phyloP scores from a whole-genome alignment of 1,140 invertebrate species.

The Oedothorax gibbosus region DNA sequence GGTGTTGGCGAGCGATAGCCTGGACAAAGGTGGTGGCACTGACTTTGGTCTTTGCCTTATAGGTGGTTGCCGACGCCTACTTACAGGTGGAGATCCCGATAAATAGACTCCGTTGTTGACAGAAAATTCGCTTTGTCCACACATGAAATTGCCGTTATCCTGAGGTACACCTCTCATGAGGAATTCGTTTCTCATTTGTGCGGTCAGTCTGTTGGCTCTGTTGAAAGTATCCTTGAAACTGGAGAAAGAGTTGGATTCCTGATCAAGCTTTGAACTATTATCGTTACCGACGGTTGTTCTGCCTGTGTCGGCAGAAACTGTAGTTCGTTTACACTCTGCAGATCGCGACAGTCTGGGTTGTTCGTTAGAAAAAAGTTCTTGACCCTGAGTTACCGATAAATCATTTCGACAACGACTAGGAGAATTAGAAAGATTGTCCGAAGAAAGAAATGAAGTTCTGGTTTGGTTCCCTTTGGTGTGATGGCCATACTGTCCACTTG shows the following conservation, averaged over 20 bases:
- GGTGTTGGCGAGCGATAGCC: slow-evolving; percentile 10
- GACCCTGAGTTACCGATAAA: not conserved
- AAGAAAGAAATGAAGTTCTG: slow-evolving; percentile 29
- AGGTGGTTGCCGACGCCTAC: not conserved
- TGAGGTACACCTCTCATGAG: slow-evolving; percentile 28
- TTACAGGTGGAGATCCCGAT: slow-evolving; percentile 20
- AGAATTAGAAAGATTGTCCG: slow-evolving; percentile 36
- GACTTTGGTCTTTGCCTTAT: slow-evolving; percentile 49
- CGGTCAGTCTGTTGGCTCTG: slow-evolving; percentile 24
- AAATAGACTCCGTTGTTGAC: not conserved
- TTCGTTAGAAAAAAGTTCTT: not conserved
- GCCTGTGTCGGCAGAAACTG: not conserved
- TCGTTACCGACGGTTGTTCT: not conserved
- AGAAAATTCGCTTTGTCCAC: not conserved
- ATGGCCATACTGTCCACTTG: slow-evolving; percentile 23
- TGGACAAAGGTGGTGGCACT: slow-evolving; percentile 46
- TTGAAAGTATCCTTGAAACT: slow-evolving; percentile 43
- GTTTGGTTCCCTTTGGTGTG: not conserved
- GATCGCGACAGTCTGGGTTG: slow-evolving; percentile 5
- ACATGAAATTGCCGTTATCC: not conserved
- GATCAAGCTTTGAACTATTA: not conserved
- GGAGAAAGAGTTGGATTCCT: slow-evolving; percentile 2
- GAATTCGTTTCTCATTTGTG: slow-evolving; percentile 46
- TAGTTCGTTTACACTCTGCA: not conserved
- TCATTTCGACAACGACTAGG: not conserved